Evolutionary conservation across 2,888 invertebrate genomes (phyloP), one percentile per base, ranked within the genome.

Genomic region (Brachynemurus nebulosus): DNA sequence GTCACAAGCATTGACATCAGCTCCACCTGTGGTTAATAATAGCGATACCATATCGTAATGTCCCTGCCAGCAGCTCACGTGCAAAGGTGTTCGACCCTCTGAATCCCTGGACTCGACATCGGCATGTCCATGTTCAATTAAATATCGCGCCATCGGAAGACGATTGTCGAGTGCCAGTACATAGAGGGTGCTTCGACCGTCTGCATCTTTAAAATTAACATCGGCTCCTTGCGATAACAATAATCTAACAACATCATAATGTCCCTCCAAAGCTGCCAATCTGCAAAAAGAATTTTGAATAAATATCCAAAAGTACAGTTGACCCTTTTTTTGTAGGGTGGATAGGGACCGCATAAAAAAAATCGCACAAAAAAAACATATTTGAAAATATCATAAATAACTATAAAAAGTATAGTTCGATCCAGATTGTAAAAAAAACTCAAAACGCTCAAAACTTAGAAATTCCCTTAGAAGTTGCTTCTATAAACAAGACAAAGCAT

Each of bases 31-130:
- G 53, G 77, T 77, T 40, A 95, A 72, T 19, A 95, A 68, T 21
- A 91, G 64, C 48, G 84, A 81, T 1, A 92, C 92, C 86, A 93
- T 90, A 50, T 92, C 90, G 0, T 80, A 76, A 59, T 96, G 93
- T 0, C 93, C 95, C 60, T 95, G 93, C 90, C 91, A 91, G 9
- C 90, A 78, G 3, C 88, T 85, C 2, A 91, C 91, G 60, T 91
- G 91, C 9, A 92, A 65, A 0, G 91, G 86, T 0, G 91, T 90
- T 27, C 91, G 76, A 16, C 90, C 91, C 78, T 95, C 93, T 4
- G 82, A 78, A 60, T 95, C 95, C 37, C 86, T 77, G 46, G 84
- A 81, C 60, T 91, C 89, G 1, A 90, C 84, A 55, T 86, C 80
- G 1, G 89, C 86, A 12, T 69, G 70, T 27, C 83, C 83, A 54